Base-by-base conservation (phyloP, 2,888 invertebrate genomes). In the Meteorus cinctellus region DNA sequence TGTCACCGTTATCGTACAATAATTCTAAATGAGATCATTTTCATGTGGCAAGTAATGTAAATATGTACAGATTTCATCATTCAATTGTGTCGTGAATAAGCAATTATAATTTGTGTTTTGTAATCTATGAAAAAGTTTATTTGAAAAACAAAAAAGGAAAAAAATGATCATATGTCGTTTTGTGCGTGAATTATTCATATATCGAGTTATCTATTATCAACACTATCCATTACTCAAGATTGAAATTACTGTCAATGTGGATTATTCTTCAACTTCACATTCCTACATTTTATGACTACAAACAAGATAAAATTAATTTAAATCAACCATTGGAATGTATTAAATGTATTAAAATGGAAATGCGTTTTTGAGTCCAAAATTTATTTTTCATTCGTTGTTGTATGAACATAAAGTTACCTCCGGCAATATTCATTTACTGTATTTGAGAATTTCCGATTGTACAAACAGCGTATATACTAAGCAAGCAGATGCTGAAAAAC, bases 21-120 rank as follows among this genome's bases (percentile, higher is more conserved):
- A 5, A 72, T 65, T 72, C 62, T 72, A 65, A 72, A 34, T 36
- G 63, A 62, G 36, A 48, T 31, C 14, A 60, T 63, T 63, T 65
- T 65, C 76, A 79, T 77, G 79, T 79, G 79, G 77, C 81, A 79
- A 81, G 77, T 79, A 78, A 77, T 81, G 81, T 81, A 81, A 80
- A 81, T 81, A 81, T 81, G 81, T 81, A 81, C 81, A 81, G 81
- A 80, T 79, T 80, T 79, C 34, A 31, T 69, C 69, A 59, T 69
- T 36, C 59, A 69, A 55, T 29, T 51, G 34, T 62, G 31, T 31
- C 62, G 3, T 34, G 55, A 55, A 6, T 19, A 10, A 55, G 16
- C 31, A 59, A 24, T 29, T 19, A 34, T 34, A 16, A 69, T 31
- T 69, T 36, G 19, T 69, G 55, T 69, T 69, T 59, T 55, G 55